A percentile compares a stretch with the other conserved stretches of the same genome.
These are phyloP conservation scores for Sebastolobus altivelis DNA, from an alignment of 2,797 vertebrate species.

Conservation along the genomic window DNA sequence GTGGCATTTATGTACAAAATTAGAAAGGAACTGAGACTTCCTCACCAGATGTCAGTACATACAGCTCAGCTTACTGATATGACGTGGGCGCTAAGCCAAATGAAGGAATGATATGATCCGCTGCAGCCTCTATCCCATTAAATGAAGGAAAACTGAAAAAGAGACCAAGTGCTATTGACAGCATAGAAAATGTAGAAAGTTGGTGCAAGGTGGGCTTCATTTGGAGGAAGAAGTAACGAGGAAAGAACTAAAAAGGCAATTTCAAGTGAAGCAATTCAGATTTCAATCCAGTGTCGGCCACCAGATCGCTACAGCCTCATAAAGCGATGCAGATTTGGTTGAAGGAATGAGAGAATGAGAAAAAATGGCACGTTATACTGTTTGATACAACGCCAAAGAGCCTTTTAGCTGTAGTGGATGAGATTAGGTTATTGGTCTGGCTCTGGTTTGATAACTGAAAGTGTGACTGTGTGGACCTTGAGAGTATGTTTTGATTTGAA, in stretches of 20 bases:
- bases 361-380: background rate
- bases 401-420: background rate
- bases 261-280: background rate
- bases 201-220: background rate
- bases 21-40: background rate
- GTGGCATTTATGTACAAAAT: background rate
- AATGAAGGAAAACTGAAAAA: background rate
- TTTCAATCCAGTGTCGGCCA: background rate
- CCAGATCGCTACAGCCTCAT: background rate
- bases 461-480: background rate
- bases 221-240: background rate
- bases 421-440: background rate
- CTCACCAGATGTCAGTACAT: background rate
- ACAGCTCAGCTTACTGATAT: background rate
- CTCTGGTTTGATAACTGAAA: background rate
- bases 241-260: background rate
- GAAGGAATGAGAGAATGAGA: background rate
- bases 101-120: background rate
- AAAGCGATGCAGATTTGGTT: background rate
- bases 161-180: background rate
- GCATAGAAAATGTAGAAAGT: background rate
- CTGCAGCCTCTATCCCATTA: background rate
- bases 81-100: background rate
- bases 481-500: rapidly evolving
- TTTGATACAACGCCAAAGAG: background rate